Conservation (phyloP, 2,888 invertebrate genomes). For the Harmothoe impar region DNA sequence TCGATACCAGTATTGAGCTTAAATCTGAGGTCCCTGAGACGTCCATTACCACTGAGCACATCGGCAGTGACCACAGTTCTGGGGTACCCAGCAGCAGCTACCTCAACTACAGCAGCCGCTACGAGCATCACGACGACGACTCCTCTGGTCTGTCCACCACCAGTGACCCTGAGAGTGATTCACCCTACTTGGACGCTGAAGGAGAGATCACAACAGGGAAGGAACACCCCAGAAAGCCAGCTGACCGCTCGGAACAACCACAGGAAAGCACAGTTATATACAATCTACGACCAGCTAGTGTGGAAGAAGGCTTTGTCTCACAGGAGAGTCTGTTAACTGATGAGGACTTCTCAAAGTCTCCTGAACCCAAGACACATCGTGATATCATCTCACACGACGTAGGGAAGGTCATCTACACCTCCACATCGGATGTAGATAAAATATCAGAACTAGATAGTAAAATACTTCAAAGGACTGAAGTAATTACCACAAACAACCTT, state of each 20-base stretch:
- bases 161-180: conserved; percentile 53
- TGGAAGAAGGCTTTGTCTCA: conserved; percentile 31
- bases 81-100: background rate
- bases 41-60: background rate
- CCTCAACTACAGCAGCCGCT: background rate
- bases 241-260: background rate
- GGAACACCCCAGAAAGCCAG: background rate
- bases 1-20: no score
- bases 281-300: background rate
- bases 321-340: conserved; percentile 32
- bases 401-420: background rate
- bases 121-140: conserved; percentile 42
- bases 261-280: background rate
- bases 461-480: background rate
- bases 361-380: conserved; percentile 4
- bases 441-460: background rate
- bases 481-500: background rate
- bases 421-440: background rate
- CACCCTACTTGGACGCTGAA: background rate
- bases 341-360: background rate
- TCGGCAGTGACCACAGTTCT: background rate
- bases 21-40: no score
- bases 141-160: conserved; percentile 50
- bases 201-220: background rate
- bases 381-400: background rate